phyloP scores from a whole-genome alignment of 1,140 invertebrate genomes.

The Pseudoatta argentina region DNA sequence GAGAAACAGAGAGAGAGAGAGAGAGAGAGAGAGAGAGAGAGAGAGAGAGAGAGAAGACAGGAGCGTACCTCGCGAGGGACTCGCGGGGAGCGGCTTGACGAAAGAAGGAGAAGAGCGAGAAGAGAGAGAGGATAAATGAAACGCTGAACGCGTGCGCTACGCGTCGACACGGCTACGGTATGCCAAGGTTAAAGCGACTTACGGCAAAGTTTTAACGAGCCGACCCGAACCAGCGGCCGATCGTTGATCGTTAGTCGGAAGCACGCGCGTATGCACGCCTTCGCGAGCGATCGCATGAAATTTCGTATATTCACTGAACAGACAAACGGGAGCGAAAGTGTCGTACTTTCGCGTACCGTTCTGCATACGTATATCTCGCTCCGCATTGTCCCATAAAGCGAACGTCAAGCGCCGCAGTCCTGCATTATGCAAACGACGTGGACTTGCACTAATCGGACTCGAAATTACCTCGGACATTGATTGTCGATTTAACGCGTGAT shows the following conservation, averaged over 20 bases:
- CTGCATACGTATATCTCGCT: background rate
- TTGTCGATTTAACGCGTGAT: no score
- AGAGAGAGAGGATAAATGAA: slow-evolving; percentile 41
- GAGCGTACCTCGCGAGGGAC: slow-evolving; percentile 30
- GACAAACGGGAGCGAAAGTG: slow-evolving; percentile 43
- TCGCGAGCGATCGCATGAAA: slow-evolving; percentile 19
- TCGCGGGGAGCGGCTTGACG: background rate
- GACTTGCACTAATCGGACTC: background rate
- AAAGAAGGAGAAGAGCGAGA: background rate
- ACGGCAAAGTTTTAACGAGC: slow-evolving; percentile 57
- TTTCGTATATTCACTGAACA: slow-evolving; percentile 30
- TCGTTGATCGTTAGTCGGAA: slow-evolving; percentile 10
- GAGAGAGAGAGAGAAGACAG: slow-evolving; percentile 2
- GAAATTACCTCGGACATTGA: background rate
- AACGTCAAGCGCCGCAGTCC: background rate
- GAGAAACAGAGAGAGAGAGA: background rate
- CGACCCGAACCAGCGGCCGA: background rate
- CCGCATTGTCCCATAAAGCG: slow-evolving; percentile 1
- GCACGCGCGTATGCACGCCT: background rate
- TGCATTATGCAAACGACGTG: slow-evolving; percentile 9
- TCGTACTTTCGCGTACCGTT: slow-evolving; percentile 41
- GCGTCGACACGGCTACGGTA: slow-evolving; percentile 57
- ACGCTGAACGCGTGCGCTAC: slow-evolving; percentile 52
- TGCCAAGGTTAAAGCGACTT: slow-evolving; percentile 64
- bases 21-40: background rate